Evolutionary conservation across 2,113 vertebrate species (phyloP).

Genomic region (Thunnus thynnus): DNA sequence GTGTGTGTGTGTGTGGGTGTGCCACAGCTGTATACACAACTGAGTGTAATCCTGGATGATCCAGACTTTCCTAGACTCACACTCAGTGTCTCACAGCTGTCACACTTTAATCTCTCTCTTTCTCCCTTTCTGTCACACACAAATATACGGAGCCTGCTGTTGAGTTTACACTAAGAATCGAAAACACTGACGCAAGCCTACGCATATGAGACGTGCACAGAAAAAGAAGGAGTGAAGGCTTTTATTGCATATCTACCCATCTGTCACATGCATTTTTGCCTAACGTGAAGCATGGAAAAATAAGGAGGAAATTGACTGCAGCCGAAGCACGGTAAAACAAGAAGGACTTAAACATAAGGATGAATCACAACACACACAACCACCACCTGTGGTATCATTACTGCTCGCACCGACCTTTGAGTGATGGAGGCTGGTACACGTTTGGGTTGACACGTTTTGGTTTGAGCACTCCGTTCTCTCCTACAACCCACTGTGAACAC

Average conservation of each 20-base stretch:
- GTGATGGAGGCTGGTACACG: slow-evolving; percentile 95
- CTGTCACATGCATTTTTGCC: slow-evolving; percentile 49
- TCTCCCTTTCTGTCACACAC: slow-evolving; percentile 45
- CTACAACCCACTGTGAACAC: slow-evolving; percentile 88
- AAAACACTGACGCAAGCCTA: slow-evolving; percentile 16
- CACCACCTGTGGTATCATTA: neutral
- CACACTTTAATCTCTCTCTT: slow-evolving; percentile 69
- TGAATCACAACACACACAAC: slow-evolving; percentile 47
- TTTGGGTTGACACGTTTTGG: slow-evolving; percentile 92
- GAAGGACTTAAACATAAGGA: slow-evolving; percentile 59
- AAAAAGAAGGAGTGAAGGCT: neutral
- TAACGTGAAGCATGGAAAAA: slow-evolving; percentile 24
- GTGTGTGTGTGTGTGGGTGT: slow-evolving; percentile 34
- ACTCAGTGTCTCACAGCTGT: slow-evolving; percentile 85
- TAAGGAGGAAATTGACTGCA: slow-evolving; percentile 21
- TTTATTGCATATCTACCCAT: slow-evolving; percentile 43
- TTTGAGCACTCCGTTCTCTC: slow-evolving; percentile 94
- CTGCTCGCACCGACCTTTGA: slow-evolving; percentile 88
- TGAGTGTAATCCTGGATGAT: slow-evolving; percentile 86
- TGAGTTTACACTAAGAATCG: slow-evolving; percentile 22
- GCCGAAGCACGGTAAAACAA: slow-evolving; percentile 56
- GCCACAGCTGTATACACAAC: slow-evolving; percentile 76
- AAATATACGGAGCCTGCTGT: slow-evolving; percentile 25
- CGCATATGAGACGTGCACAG: neutral
- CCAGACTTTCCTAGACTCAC: slow-evolving; percentile 84